These are phyloP conservation scores for Ranitomeya imitator DNA, from an alignment of 2,113 vertebrate species.

Conservation along the genomic window DNA sequence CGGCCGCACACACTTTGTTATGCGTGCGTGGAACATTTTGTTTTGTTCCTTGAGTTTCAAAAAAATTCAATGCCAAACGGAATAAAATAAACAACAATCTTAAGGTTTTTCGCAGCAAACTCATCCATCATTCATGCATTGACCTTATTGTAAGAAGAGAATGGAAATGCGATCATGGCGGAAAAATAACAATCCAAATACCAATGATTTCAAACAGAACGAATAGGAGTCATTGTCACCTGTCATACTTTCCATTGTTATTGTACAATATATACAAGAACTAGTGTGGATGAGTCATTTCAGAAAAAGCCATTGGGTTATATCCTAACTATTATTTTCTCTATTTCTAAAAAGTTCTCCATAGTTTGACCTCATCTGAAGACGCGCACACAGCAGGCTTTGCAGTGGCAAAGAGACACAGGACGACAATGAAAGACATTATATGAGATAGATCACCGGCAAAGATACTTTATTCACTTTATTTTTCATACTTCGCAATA, in stretches of 20 bases:
- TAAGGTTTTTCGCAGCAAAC: no score
- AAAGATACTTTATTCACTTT: not conserved
- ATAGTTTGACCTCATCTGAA: not conserved
- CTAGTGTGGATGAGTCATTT: not conserved
- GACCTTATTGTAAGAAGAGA: not conserved
- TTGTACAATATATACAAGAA: not conserved
- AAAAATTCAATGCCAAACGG: not conserved
- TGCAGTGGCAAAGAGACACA: not conserved
- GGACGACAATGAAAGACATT: not conserved
- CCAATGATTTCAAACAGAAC: no score
- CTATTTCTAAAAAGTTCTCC: not conserved
- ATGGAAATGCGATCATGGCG: not conserved
- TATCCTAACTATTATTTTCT: not conserved
- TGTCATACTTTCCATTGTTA: not conserved
- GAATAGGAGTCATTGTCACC: not conserved
- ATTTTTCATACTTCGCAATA: not conserved
- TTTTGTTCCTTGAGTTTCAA: not conserved
- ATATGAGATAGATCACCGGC: not conserved
- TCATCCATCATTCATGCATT: not conserved
- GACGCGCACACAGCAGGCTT: not conserved
- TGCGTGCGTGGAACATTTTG: not conserved
- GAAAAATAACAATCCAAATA: not conserved
- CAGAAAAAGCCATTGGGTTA: not conserved
- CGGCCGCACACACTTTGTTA: not conserved
- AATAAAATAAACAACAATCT: not conserved